These are phyloP conservation scores for Drepanosiphum platanoidis DNA, from an alignment of 2,888 invertebrate genomes.

Conservation along the genomic window DNA sequence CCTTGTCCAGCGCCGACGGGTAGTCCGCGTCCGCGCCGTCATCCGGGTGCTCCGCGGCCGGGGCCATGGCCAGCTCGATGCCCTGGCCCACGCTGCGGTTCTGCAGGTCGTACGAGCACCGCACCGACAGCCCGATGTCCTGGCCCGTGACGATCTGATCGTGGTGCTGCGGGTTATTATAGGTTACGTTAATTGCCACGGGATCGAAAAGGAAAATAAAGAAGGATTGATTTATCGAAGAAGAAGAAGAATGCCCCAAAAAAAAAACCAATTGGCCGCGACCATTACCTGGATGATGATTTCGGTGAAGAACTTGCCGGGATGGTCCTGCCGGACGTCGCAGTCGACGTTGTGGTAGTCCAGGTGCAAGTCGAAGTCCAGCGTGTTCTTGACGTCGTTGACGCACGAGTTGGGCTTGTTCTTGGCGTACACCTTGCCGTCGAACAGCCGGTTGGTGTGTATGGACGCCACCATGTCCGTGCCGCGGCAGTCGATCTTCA, in stretches of 20 bases:
- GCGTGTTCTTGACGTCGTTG: constrained; percentile 67
- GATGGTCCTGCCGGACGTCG: constrained; percentile 67
- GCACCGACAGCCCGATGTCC: constrained; percentile 68
- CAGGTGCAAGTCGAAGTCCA: constrained; percentile 68
- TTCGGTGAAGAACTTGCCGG: constrained; percentile 67
- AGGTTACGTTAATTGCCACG: no score
- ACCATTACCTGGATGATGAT: constrained; percentile 68
- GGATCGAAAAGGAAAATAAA: no score
- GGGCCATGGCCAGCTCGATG: constrained; percentile 67
- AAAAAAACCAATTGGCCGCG: no score
- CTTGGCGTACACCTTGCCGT: constrained; percentile 69
- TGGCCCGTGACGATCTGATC: constrained; percentile 68
- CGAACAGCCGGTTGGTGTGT: constrained; percentile 68
- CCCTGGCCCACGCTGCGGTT: constrained; percentile 68
- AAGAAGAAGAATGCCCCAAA: no score
- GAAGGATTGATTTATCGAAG: no score
- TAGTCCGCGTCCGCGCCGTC: not conserved
- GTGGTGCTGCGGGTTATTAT: constrained; percentile 68
- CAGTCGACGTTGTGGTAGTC: constrained; percentile 68
- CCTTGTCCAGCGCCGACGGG: not conserved
- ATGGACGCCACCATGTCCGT: constrained; percentile 68
- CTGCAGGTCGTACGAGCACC: constrained; percentile 68
- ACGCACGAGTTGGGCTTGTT: constrained; percentile 69
- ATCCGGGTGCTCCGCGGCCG: constrained; percentile 65
- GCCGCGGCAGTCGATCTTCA: constrained; percentile 68